These are phyloP conservation scores for Candidula unifasciata DNA, from an alignment of 2,888 invertebrate genomes.

Conservation along the genomic window DNA sequence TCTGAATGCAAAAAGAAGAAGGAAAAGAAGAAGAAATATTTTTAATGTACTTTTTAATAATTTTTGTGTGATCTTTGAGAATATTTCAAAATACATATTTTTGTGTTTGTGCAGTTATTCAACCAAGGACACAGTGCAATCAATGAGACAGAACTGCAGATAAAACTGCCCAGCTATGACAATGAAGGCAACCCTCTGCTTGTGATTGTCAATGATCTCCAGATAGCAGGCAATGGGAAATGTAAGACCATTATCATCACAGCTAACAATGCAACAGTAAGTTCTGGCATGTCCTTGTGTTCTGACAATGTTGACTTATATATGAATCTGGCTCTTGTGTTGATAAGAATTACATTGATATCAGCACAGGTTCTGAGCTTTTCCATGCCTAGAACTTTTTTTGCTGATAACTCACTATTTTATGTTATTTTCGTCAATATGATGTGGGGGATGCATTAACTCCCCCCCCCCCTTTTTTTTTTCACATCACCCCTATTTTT, in stretches of 20 bases:
- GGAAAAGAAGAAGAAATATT: too few species aligned
- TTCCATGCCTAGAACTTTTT: too few species aligned
- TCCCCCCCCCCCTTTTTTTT: too few species aligned
- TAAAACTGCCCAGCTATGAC: slow-evolving; percentile 71
- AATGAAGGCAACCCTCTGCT: slow-evolving; percentile 63
- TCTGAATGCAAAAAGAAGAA: too few species aligned
- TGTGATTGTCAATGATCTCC: slow-evolving; percentile 60
- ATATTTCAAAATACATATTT: neutral
- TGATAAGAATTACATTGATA: too few species aligned
- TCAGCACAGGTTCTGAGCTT: too few species aligned
- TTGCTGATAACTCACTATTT: too few species aligned
- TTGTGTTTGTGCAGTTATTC: slow-evolving; percentile 78
- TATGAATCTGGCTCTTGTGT: neutral
- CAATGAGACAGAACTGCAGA: slow-evolving; percentile 84
- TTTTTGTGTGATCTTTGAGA: too few species aligned
- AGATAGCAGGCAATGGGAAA: slow-evolving; percentile 60
- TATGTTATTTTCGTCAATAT: too few species aligned
- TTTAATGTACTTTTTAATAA: too few species aligned
- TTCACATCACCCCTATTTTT: too few species aligned
- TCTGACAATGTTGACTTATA: neutral
- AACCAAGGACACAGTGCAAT: slow-evolving; percentile 93
- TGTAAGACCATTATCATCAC: slow-evolving; percentile 66
- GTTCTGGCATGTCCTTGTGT: neutral
- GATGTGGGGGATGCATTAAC: too few species aligned
- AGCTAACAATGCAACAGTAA: slow-evolving; percentile 73